Percentiles rank a stretch among this genome's conserved stretches.
phyloP scores from a whole-genome alignment of 2,797 vertebrate genomes.

The Hemitrygon akajei region DNA sequence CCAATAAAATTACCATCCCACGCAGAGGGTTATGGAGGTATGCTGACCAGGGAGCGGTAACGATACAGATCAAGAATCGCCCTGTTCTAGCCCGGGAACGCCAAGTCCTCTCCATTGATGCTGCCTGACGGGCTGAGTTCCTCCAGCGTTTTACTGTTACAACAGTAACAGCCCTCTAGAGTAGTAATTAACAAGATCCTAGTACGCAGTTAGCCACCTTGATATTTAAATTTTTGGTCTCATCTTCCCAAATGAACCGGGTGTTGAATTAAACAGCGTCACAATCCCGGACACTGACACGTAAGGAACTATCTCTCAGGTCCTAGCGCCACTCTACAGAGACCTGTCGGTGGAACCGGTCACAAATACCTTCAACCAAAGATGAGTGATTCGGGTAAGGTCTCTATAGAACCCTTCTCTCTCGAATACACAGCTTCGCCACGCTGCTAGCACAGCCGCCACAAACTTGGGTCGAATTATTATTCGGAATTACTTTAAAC shows the following conservation, averaged over 20 bases:
- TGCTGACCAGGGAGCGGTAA: neutral
- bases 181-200: neutral
- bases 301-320: neutral
- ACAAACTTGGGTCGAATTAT: too few species aligned
- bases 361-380: neutral
- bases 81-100: too few species aligned
- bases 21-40: neutral
- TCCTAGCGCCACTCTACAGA: neutral
- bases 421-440: too few species aligned
- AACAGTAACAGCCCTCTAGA: neutral
- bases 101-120: too few species aligned
- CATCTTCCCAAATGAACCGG: neutral
- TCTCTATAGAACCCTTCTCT: neutral
- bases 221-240: neutral
- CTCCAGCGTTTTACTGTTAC: too few species aligned
- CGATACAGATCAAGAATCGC: too few species aligned
- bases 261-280: neutral
- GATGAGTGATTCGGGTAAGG: neutral
- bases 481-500: too few species aligned
- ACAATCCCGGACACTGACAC: slow-evolving; percentile 7
- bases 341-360: neutral
- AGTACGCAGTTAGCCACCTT: too few species aligned
- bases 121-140: too few species aligned
- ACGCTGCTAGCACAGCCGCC: too few species aligned
- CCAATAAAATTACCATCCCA: neutral